phyloP scores from a whole-genome alignment of 2,113 vertebrate species.

The Puma concolor region DNA sequence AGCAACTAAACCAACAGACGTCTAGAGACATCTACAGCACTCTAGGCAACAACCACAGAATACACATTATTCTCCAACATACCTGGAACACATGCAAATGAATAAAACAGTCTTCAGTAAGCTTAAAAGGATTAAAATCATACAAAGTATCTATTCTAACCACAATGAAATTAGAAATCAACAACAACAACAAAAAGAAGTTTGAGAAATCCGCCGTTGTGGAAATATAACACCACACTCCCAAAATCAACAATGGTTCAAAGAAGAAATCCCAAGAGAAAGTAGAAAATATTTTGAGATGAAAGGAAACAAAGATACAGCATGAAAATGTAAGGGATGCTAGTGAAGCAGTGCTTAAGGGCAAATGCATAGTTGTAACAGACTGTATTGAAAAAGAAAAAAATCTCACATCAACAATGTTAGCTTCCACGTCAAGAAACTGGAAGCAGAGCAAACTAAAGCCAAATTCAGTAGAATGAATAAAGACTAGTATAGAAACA shows the following conservation, averaged over 20 bases:
- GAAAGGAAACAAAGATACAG: slow-evolving; percentile 16
- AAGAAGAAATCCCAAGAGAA: neutral
- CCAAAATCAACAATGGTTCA: neutral
- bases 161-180: neutral
- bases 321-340: neutral
- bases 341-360: neutral
- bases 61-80: neutral
- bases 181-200: neutral
- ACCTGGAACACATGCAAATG: neutral
- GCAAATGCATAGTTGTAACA: neutral
- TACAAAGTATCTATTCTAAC: neutral
- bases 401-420: neutral
- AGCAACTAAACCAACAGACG: neutral
- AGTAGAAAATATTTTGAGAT: neutral
- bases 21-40: neutral
- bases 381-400: neutral
- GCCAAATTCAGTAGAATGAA: neutral
- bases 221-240: neutral
- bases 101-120: neutral
- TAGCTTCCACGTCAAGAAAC: neutral
- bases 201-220: neutral
- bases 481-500: neutral
- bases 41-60: neutral
- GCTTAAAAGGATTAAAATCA: neutral
- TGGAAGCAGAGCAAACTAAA: neutral